Base-by-base conservation (phyloP, 2,888 invertebrate genomes). In the Oscheius sp. region DNA sequence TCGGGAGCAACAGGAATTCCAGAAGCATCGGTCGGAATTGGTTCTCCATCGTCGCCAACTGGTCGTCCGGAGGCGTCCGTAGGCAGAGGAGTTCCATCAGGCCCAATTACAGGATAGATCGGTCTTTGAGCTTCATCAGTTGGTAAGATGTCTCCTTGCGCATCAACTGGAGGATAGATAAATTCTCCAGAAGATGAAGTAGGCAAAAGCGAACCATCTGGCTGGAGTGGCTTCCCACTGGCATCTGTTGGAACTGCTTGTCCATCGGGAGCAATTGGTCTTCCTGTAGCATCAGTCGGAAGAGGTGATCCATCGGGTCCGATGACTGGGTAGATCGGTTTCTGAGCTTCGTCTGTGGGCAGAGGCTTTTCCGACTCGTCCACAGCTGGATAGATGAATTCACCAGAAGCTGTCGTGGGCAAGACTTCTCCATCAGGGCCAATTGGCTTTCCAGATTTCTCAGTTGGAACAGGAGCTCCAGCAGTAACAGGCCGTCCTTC, bases 361-460 rank as follows among this genome's bases (percentile, higher is more conserved):
- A 79, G 64, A 20, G n/a, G n/a, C 27, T 75, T 75, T 0, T 39
- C 46, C 45, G 72, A 70, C 66, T 84, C 79, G 12, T 39, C 61
- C 3, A 53, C 46, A n/a, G 67, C 53, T 27, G 58, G 70, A 25
- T 66, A 64, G 15, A 79, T 71, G 39, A 73, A 74, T 33, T 67
- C 33, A 37, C 78, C 77, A 2, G 37, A 46, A 50, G 73, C 72
- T 65, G 82, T 79, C 42, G 76, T 75, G 34, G 71, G 66, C 31
- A 85, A 61, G 15, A 65, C 50, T 4, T 75, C 52, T 8, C 81
- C 82, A n/a, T 75, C 73, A 17, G 83, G 83, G 12, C 34, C 39
- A n/a, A 65, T 20, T 31, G 75, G 75, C 34, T 64, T 75, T 29
- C 75, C 75, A 31, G 27, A 23, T 20, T 57, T 23, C 33, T 76